Conservation (phyloP, 2,113 vertebrate genomes). For the Pachyramphus minor region DNA sequence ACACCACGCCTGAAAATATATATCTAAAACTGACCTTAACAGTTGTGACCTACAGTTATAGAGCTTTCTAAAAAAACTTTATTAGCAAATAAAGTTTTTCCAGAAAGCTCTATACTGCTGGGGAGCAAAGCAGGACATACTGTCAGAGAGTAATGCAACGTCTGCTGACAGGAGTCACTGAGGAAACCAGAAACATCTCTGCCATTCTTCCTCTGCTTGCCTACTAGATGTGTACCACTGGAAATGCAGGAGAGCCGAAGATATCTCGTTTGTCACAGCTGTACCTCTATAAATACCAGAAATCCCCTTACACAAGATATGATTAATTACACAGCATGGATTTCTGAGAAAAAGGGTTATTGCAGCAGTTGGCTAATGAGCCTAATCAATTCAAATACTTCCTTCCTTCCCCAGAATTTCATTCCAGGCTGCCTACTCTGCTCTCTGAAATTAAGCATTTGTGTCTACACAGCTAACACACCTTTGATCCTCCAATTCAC, state of each 20-base stretch:
- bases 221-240: neutral
- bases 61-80: no score
- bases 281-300: neutral
- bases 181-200: neutral
- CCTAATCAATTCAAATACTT: constrained; percentile 53
- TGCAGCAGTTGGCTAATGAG: constrained; percentile 42
- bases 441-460: constrained; percentile 70
- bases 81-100: neutral
- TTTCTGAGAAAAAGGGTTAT: neutral
- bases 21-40: neutral
- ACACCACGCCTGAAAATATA: fast-evolving
- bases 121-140: neutral
- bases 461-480: constrained; percentile 69
- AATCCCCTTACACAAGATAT: neutral
- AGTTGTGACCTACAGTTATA: neutral
- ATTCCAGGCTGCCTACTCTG: constrained; percentile 55
- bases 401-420: neutral
- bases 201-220: neutral
- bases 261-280: neutral
- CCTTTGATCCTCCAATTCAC: constrained; percentile 72
- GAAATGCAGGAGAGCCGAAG: neutral
- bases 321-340: constrained; percentile 5
- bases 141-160: neutral
- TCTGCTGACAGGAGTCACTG: neutral
- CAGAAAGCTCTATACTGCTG: neutral